Evolutionary conservation across 1,140 invertebrate genomes (phyloP).

Genomic region (Leucophenga varia): DNA sequence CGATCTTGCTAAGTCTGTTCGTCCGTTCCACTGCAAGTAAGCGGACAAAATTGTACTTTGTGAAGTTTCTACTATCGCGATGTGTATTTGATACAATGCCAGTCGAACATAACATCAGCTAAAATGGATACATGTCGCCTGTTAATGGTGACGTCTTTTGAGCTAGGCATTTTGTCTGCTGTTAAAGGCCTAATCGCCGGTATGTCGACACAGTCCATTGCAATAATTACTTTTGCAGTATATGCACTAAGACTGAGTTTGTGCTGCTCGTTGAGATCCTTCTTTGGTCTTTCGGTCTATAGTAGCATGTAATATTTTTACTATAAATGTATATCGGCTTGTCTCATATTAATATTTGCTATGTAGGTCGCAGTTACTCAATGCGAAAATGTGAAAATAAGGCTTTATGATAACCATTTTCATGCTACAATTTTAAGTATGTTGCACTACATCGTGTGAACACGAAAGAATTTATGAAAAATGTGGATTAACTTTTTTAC

Average conservation of each 20-base stretch:
- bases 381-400: no score
- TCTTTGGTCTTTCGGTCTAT: conserved; percentile 87
- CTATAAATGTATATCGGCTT: conserved; percentile 61
- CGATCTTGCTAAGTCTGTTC: no score
- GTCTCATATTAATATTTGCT: no score
- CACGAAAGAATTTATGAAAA: no score
- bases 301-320: conserved; percentile 69
- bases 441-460: no score
- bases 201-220: conserved; percentile 3
- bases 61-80: conserved; percentile 65
- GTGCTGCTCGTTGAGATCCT: conserved; percentile 87
- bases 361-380: no score
- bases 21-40: conserved; percentile 26
- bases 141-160: conserved; percentile 69
- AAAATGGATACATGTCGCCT: conserved; percentile 71
- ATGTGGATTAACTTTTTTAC: no score
- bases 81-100: conserved; percentile 61
- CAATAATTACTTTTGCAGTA: not conserved
- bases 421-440: no score
- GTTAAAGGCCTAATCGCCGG: conserved; percentile 81
- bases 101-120: conserved; percentile 63
- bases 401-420: no score
- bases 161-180: conserved; percentile 72
- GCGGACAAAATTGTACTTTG: conserved; percentile 33
- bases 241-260: conserved; percentile 65